phyloP scores from a whole-genome alignment of 92 coral and sea anemone genomes.

The Ricordea florida region DNA sequence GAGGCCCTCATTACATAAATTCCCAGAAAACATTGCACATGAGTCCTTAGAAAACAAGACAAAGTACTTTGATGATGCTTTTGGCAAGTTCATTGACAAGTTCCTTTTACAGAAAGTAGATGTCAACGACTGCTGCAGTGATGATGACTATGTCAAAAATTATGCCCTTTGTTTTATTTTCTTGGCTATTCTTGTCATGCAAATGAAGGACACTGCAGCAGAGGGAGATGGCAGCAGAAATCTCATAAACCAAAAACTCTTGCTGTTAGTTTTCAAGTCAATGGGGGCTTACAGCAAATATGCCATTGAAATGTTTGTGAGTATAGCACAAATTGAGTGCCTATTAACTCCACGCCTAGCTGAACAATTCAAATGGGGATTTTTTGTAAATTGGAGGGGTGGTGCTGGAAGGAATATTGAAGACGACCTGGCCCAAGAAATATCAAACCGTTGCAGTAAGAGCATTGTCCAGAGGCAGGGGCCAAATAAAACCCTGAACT shows the following conservation, averaged over 20 bases:
- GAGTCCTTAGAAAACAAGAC: not conserved
- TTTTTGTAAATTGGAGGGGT: constrained; percentile 64
- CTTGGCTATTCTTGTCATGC: constrained; percentile 56
- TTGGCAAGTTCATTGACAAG: too few relatives aligned
- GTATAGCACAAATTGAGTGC: constrained; percentile 56
- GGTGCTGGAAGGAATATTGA: constrained; percentile 53
- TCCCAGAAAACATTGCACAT: constrained; percentile 22
- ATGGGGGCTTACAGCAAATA: too few relatives aligned
- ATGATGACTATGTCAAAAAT: constrained; percentile 55
- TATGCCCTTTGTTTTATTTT: constrained; percentile 60
- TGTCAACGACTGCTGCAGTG: not conserved
- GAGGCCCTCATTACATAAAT: constrained; percentile 26
- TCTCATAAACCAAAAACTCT: constrained; percentile 58
- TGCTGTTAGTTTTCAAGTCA: constrained; percentile 62
- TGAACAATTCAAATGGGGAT: constrained; percentile 61
- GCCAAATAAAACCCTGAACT: constrained; percentile 30
- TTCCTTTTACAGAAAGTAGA: too few relatives aligned
- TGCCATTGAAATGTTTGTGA: constrained; percentile 71
- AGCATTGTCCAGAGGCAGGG: constrained; percentile 51
- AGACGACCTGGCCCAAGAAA: constrained; percentile 40
- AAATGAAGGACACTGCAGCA: constrained; percentile 75
- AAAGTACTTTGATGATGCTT: not conserved
- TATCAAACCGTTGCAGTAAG: constrained; percentile 9
- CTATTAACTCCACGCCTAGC: constrained; percentile 41
- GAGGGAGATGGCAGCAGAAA: constrained; percentile 72